Percentiles rank a stretch among this genome's conserved stretches.
Evolutionary conservation across 2,797 vertebrate species (phyloP).

Genomic region (Leptoclinus maculatus): DNA sequence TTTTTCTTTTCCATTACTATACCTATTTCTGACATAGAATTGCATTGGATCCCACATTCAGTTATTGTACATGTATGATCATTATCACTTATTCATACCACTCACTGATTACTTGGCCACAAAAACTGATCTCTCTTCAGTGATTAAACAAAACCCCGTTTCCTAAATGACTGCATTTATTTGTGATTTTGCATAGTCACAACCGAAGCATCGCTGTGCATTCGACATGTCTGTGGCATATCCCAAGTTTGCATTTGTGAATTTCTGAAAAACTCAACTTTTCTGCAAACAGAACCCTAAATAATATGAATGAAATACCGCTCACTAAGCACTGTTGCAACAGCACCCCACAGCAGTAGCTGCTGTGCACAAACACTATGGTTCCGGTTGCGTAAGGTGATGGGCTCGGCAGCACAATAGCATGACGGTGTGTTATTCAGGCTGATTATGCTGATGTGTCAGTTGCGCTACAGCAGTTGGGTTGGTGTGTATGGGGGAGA

Average conservation of each 20-base stretch:
- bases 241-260: slow-evolving; percentile 24
- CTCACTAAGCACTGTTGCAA: slow-evolving; percentile 40
- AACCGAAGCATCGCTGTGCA: not conserved
- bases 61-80: not conserved
- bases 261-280: slow-evolving; percentile 17
- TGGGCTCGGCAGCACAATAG: slow-evolving; percentile 25
- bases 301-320: slow-evolving; percentile 27
- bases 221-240: not conserved
- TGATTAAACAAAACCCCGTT: too few relatives aligned
- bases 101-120: not conserved
- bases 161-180: not conserved
- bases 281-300: slow-evolving; percentile 27
- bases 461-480: slow-evolving; percentile 11
- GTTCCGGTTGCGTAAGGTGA: slow-evolving; percentile 37
- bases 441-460: slow-evolving; percentile 12
- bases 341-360: slow-evolving; percentile 18
- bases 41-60: not conserved
- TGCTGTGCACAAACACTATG: slow-evolving; percentile 6
- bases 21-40: not conserved
- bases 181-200: not conserved
- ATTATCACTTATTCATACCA: not conserved
- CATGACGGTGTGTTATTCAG: slow-evolving; percentile 10
- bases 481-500: not conserved
- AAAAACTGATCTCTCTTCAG: not conserved
- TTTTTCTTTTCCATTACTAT: not conserved